phyloP scores from a whole-genome alignment of 2,113 vertebrate genomes.

The Climacteris rufus region DNA sequence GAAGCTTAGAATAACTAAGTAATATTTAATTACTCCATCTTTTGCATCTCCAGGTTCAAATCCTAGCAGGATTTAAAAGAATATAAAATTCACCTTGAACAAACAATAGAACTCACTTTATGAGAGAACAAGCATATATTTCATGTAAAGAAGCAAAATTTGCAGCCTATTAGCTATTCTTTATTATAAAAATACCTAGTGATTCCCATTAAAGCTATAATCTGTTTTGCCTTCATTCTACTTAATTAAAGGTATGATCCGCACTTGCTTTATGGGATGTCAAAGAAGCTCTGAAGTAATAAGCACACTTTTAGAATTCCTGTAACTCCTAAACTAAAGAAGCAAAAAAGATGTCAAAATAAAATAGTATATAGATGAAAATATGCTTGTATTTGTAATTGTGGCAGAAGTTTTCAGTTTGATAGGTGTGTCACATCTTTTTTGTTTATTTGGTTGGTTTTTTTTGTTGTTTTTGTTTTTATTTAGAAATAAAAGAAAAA shows the following conservation, averaged over 20 bases:
- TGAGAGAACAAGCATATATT: conserved; percentile 13
- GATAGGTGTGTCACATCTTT: neutral
- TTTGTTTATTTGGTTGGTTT: too few relatives aligned
- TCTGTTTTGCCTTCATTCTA: conserved; percentile 13
- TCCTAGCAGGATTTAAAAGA: conserved; percentile 8
- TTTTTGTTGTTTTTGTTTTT: neutral
- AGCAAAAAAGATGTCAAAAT: neutral
- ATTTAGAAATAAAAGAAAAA: neutral
- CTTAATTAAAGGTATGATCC: neutral
- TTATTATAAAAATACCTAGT: conserved; percentile 6
- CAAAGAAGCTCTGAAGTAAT: neutral
- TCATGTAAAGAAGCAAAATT: conserved; percentile 37
- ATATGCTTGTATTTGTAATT: neutral
- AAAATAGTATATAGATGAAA: neutral
- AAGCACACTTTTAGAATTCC: neutral
- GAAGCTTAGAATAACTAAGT: neutral
- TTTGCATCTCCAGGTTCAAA: neutral
- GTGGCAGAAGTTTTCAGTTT: neutral
- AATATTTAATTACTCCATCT: conserved; percentile 17
- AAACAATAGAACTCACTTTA: conserved; percentile 16
- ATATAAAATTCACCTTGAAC: conserved; percentile 11
- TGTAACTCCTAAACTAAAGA: neutral
- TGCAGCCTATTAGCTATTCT: conserved; percentile 16
- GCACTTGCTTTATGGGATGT: fast-evolving
- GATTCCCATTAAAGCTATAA: conserved; percentile 2